Evolutionary conservation across 2,797 vertebrate species (phyloP).

Genomic region (Discoglossus pictus): DNA sequence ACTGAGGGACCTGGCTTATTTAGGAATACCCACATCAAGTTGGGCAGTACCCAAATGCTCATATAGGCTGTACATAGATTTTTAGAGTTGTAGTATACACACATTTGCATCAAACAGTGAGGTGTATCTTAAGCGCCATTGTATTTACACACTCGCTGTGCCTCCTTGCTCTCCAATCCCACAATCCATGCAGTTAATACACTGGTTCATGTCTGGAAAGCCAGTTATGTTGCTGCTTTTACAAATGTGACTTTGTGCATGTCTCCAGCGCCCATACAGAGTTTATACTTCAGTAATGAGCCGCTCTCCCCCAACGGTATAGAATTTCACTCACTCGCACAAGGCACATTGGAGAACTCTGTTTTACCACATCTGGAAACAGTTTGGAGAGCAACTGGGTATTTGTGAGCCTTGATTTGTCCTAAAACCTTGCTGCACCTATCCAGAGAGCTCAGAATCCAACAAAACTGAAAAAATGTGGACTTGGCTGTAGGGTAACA

Average conservation of each 20-base stretch:
- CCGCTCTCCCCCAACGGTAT: conserved; percentile 39
- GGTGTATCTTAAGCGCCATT: too few species aligned
- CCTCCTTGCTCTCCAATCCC: too few species aligned
- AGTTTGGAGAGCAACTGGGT: conserved; percentile 23
- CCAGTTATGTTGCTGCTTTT: conserved; percentile 19
- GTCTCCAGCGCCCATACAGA: conserved; percentile 33
- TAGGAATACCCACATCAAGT: too few species aligned
- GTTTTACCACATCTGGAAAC: conserved; percentile 52
- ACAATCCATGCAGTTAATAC: not conserved
- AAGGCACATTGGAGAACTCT: conserved; percentile 50
- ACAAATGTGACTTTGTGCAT: conserved; percentile 34
- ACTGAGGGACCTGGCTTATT: too few species aligned
- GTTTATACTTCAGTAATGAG: conserved; percentile 48
- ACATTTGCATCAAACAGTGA: too few species aligned
- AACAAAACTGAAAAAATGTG: too few species aligned
- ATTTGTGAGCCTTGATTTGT: conserved; percentile 42
- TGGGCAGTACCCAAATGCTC: too few species aligned
- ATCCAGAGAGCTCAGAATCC: conserved; percentile 9
- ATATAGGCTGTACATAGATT: too few species aligned
- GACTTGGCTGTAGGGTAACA: too few species aligned
- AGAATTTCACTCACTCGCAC: conserved; percentile 48
- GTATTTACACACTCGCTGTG: too few species aligned
- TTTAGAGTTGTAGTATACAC: too few species aligned
- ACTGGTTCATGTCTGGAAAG: conserved; percentile 17
- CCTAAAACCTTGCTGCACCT: conserved; percentile 38